phyloP scores from a whole-genome alignment of 1,140 invertebrate species.

The Zaprionus capensis region DNA sequence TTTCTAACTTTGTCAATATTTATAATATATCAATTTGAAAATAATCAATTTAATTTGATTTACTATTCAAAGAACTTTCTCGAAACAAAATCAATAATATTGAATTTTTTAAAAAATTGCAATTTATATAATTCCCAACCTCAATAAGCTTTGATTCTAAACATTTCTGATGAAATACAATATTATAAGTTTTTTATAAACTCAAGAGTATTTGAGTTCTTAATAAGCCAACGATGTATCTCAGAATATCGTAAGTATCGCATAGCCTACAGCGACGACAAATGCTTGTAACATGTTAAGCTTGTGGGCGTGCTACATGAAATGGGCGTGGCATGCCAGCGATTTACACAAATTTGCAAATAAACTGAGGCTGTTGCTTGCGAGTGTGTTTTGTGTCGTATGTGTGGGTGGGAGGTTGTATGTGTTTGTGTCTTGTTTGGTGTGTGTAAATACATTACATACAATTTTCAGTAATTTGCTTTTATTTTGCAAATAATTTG shows the following conservation, averaged over 20 bases:
- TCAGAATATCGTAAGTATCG: slow-evolving; percentile 25
- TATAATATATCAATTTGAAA: too few species aligned
- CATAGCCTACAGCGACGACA: slow-evolving; percentile 53
- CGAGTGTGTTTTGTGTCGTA: neutral
- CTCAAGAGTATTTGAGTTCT: too few species aligned
- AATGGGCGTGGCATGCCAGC: slow-evolving; percentile 60
- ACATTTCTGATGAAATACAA: too few species aligned
- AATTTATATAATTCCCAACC: too few species aligned
- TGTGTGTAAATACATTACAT: slow-evolving; percentile 58
- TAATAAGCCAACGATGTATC: too few species aligned
- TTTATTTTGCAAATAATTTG: slow-evolving; percentile 79
- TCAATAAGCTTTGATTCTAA: too few species aligned
- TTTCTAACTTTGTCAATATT: too few species aligned
- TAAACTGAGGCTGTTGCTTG: slow-evolving; percentile 2
- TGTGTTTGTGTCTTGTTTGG: slow-evolving; percentile 11
- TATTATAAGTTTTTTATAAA: too few species aligned
- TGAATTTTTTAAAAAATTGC: too few species aligned
- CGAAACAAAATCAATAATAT: too few species aligned
- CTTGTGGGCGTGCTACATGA: slow-evolving; percentile 58
- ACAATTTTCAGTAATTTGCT: slow-evolving; percentile 74
- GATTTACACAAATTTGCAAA: slow-evolving; percentile 28
- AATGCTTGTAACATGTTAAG: slow-evolving; percentile 34
- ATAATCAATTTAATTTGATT: too few species aligned
- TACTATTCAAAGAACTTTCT: too few species aligned
- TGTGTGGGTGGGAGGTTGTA: neutral